Percentiles rank a stretch among this genome's conserved stretches.
These are phyloP conservation scores for Ophion costatus DNA, from an alignment of 2,888 invertebrate genomes.

Conservation along the genomic window DNA sequence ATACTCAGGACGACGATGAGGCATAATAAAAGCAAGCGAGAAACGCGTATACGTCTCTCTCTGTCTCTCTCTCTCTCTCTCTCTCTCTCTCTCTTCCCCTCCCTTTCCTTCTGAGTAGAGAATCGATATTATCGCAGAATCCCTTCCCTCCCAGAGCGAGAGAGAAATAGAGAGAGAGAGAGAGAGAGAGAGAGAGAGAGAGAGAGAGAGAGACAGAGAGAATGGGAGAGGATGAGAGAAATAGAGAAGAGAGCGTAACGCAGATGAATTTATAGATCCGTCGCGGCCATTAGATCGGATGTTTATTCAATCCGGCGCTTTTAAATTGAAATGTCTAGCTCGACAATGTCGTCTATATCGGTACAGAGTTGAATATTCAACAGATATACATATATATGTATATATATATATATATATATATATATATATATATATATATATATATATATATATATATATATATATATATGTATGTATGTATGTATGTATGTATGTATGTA, in stretches of 20 bases:
- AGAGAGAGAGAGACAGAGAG: too few relatives aligned
- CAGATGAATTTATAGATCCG: conserved; percentile 76
- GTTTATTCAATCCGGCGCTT: conserved; percentile 75
- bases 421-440: too few relatives aligned
- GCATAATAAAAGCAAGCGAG: too few relatives aligned
- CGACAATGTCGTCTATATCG: conserved; percentile 68
- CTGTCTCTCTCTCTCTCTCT: too few relatives aligned
- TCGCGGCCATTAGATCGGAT: conserved; percentile 68
- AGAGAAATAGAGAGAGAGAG: background rate
- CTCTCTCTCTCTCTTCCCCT: too few relatives aligned
- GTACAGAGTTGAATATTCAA: background rate
- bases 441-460: background rate
- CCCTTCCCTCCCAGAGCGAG: conserved; percentile 5
- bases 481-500: background rate
- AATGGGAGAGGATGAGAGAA: background rate
- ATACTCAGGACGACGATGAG: too few relatives aligned
- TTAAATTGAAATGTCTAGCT: conserved; percentile 79
- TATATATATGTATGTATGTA: background rate
- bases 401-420: background rate
- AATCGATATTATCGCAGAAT: conserved; percentile 26
- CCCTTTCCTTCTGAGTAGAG: background rate
- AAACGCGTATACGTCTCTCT: too few relatives aligned
- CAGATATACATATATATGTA: background rate
- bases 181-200: background rate
- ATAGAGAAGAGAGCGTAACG: conserved; percentile 1